These are phyloP conservation scores for Drosophila pseudoobscura DNA, from an alignment of 1,140 invertebrate genomes.

Conservation along the genomic window DNA sequence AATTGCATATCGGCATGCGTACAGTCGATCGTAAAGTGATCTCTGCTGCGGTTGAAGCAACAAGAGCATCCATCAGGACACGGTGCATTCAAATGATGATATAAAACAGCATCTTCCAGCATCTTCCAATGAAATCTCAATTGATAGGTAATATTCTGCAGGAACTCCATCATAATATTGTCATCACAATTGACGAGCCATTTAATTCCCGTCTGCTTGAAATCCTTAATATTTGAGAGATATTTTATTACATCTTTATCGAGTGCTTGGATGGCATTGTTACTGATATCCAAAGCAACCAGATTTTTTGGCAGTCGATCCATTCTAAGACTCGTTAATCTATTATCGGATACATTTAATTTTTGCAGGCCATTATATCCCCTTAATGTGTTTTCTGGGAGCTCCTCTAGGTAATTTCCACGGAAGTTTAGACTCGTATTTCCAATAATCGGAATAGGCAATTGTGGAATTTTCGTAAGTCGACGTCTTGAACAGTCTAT, in stretches of 20 bases:
- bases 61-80: conserved; percentile 21
- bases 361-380: conserved; percentile 5
- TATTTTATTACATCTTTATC: neutral
- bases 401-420: neutral
- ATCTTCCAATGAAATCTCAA: too few species aligned
- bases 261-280: conserved; percentile 1
- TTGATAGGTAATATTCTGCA: neutral
- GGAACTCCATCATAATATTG: neutral
- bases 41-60: neutral
- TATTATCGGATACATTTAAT: conserved; percentile 9
- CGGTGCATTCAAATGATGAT: neutral
- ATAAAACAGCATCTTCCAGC: too few species aligned
- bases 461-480: conserved; percentile 4
- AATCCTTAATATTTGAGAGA: neutral
- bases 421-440: neutral
- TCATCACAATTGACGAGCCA: conserved; percentile 27
- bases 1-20: neutral
- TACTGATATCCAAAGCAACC: conserved; percentile 4
- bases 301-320: neutral
- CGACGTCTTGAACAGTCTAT: neutral
- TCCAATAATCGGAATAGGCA: conserved; percentile 11
- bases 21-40: conserved; percentile 12
- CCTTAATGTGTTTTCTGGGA: neutral
- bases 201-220: conserved; percentile 12
- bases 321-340: neutral